Conservation (phyloP, 2,113 vertebrate species). For the Saccopteryx bilineata region DNA sequence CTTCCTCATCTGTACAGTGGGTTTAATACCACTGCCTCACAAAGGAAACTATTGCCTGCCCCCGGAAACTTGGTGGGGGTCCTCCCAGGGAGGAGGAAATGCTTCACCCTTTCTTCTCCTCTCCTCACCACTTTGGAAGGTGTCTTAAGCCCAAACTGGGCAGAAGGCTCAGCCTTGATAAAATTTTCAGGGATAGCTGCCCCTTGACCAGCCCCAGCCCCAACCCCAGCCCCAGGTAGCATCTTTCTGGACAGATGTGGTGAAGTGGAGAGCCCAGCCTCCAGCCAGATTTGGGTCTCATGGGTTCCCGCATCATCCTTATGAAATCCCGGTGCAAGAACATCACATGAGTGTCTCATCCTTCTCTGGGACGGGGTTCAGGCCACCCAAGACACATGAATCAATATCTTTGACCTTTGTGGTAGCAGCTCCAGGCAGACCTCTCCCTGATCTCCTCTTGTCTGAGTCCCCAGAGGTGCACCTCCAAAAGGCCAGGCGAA, state of each 20-base stretch:
- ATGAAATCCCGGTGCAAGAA: neutral
- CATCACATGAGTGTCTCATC: neutral
- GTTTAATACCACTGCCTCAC: neutral
- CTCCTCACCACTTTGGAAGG: neutral
- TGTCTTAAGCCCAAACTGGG: neutral
- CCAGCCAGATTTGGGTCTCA: neutral
- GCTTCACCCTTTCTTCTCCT: neutral
- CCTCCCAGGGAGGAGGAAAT: neutral
- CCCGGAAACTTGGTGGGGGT: neutral
- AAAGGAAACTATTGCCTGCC: neutral
- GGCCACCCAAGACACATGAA: neutral
- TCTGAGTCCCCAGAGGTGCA: neutral
- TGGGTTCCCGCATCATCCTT: neutral
- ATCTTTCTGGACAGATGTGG: neutral
- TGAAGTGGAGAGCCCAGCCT: neutral
- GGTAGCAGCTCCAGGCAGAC: neutral
- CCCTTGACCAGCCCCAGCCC: neutral
- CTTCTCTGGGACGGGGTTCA: neutral
- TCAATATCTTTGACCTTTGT: neutral
- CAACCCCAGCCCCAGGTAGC: neutral
- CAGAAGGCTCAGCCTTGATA: neutral
- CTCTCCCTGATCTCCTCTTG: neutral
- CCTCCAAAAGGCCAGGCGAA: neutral
- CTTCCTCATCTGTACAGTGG: conserved; percentile 13
- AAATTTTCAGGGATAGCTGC: neutral